Percentiles rank a stretch among this genome's conserved stretches.
phyloP scores from a whole-genome alignment of 1,140 invertebrate species.

The Linepithema humile region DNA sequence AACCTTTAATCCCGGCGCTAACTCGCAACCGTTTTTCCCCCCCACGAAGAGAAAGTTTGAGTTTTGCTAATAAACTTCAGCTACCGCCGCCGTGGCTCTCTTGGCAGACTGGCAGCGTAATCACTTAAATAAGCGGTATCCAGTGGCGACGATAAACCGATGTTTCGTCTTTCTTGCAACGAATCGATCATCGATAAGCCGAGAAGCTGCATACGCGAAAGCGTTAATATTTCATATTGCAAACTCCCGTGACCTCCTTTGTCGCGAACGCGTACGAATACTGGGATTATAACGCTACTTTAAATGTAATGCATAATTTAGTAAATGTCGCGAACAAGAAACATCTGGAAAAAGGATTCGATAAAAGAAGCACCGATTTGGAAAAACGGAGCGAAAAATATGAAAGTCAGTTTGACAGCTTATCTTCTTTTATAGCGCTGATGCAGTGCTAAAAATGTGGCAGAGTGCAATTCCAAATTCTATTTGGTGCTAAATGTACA shows the following conservation, averaged over 20 bases:
- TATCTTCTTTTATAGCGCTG: not conserved
- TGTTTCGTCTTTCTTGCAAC: conserved; percentile 30
- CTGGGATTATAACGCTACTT: conserved; percentile 26
- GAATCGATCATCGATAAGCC: not conserved
- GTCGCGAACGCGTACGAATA: not conserved
- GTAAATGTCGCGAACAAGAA: not conserved
- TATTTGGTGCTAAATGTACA: not conserved
- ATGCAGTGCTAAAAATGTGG: not conserved
- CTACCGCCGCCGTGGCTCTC: not conserved
- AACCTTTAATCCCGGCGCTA: conserved; percentile 49
- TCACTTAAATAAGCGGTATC: conserved; percentile 26
- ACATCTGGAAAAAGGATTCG: not conserved
- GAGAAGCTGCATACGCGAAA: not conserved
- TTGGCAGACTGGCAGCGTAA: not conserved
- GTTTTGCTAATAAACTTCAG: conserved; percentile 56
- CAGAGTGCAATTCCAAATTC: not conserved
- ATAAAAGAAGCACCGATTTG: not conserved
- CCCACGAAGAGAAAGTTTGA: conserved; percentile 26
- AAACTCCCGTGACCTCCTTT: not conserved
- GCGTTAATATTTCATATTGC: conserved; percentile 25
- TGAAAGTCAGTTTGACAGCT: not conserved
- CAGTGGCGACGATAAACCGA: conserved; percentile 4
- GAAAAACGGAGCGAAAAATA: not conserved
- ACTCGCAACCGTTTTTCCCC: conserved; percentile 51
- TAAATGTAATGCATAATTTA: conserved; percentile 17